These are phyloP conservation scores for Drosophila ogumai DNA, from an alignment of 1,140 invertebrate species.

Conservation along the genomic window DNA sequence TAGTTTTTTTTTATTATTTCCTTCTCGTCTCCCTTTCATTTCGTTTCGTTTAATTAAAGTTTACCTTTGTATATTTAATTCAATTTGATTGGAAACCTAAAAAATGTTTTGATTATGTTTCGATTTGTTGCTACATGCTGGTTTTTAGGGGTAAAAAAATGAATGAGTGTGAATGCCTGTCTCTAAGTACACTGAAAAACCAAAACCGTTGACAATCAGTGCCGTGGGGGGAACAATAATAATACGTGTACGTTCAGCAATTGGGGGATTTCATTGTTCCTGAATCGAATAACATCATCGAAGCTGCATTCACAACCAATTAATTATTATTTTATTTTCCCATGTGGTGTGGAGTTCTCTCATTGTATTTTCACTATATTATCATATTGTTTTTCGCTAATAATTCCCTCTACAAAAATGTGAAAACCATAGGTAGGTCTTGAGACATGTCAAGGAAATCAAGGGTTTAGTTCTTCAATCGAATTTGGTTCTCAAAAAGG, in stretches of 20 bases:
- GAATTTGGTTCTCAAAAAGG: conserved; percentile 54
- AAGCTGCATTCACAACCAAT: conserved; percentile 81
- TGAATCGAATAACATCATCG: conserved; percentile 72
- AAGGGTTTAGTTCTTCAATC: conserved; percentile 28
- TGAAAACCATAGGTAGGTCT: conserved; percentile 44
- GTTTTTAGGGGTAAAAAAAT: conserved; percentile 20
- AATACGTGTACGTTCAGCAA: conserved; percentile 63
- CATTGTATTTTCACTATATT: conserved; percentile 28
- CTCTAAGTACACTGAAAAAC: conserved; percentile 42
- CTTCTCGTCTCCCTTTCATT: conserved; percentile 16
- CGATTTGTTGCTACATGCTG: conserved; percentile 66
- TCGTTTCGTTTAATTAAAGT: conserved; percentile 57
- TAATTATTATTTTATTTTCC: conserved; percentile 68
- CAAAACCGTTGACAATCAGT: conserved; percentile 34
- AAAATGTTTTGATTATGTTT: conserved; percentile 83
- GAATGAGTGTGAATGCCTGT: conserved; percentile 38
- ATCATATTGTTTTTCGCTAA: conserved; percentile 26
- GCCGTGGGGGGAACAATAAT: conserved; percentile 38
- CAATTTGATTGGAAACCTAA: conserved; percentile 80
- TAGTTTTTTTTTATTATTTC: conserved; percentile 41
- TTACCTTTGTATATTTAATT: conserved; percentile 70
- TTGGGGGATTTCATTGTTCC: conserved; percentile 57
- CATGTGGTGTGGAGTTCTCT: conserved; percentile 45
- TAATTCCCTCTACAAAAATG: conserved; percentile 44
- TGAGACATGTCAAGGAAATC: conserved; percentile 40